A percentile compares a stretch with the other conserved stretches of the same genome.
These are phyloP conservation scores for Leptinotarsa defecta DNA, from an alignment of 1,140 invertebrate species.

Conservation along the genomic window DNA sequence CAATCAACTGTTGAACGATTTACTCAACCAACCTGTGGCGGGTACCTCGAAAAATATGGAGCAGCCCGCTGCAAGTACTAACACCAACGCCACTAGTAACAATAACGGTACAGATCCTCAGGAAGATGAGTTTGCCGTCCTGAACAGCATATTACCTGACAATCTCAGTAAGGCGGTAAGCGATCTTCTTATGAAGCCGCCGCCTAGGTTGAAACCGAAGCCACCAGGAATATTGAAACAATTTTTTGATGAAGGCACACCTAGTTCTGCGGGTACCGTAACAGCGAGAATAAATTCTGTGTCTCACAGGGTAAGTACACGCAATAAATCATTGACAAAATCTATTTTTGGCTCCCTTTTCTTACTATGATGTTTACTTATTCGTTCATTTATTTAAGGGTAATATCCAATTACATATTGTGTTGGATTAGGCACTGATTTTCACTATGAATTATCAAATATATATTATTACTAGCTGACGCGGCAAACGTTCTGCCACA, in stretches of 20 bases:
- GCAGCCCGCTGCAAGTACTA: slow-evolving; percentile 6
- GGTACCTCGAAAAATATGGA: not conserved
- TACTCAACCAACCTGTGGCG: not conserved
- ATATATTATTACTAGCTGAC: no score
- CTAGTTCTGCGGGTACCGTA: slow-evolving; percentile 56
- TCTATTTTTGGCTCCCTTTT: no score
- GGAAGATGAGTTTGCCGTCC: slow-evolving; percentile 37
- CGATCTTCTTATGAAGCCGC: slow-evolving; percentile 53
- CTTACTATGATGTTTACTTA: no score
- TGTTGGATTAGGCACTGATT: no score
- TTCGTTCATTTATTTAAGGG: no score
- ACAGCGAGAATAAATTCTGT: slow-evolving; percentile 56
- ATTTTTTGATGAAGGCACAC: slow-evolving; percentile 53
- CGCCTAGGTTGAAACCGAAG: slow-evolving; percentile 56
- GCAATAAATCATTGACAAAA: not conserved
- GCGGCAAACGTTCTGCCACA: no score
- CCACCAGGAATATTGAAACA: slow-evolving; percentile 55
- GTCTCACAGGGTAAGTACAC: slow-evolving; percentile 56
- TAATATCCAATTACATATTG: no score
- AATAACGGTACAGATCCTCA: not conserved
- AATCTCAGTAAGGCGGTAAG: slow-evolving; percentile 50
- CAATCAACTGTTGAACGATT: slow-evolving; percentile 15
- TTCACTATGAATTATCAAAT: no score
- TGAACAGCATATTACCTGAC: slow-evolving; percentile 48
- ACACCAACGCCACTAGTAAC: slow-evolving; percentile 11